Conservation (phyloP, 2,797 vertebrate species). For the Prunella strophiata region DNA sequence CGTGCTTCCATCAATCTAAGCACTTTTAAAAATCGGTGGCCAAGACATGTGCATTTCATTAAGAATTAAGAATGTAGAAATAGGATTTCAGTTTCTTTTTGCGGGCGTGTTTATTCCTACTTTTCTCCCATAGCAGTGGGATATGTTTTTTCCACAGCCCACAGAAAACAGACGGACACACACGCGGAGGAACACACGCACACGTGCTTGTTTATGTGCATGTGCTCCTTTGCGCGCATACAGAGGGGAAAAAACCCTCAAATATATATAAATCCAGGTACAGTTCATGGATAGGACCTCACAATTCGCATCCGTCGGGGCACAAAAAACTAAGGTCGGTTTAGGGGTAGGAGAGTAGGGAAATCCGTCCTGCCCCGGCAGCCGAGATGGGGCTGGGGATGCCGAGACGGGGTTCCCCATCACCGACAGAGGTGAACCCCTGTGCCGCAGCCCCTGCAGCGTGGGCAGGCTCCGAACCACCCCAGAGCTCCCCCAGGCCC, state of each 20-base stretch:
- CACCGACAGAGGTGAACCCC: background rate
- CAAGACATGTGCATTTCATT: conserved; percentile 74
- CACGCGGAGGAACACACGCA: background rate
- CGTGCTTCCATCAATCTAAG: conserved; percentile 62
- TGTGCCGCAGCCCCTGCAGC: background rate
- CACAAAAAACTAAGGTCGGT: background rate
- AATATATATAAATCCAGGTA: background rate
- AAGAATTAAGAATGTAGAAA: conserved; percentile 46
- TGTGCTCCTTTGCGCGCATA: background rate
- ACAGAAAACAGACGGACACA: background rate
- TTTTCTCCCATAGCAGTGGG: background rate
- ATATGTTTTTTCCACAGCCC: background rate
- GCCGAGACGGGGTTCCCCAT: background rate
- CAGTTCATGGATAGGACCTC: background rate
- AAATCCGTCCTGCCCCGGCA: background rate
- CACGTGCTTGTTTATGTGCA: background rate
- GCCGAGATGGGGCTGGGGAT: background rate
- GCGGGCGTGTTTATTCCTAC: background rate
- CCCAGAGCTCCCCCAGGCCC: background rate
- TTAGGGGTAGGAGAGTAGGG: background rate
- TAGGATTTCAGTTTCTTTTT: conserved; percentile 4
- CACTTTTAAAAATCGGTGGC: conserved; percentile 53
- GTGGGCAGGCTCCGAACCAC: background rate
- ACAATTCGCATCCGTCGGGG: background rate
- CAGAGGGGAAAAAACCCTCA: background rate